These are phyloP conservation scores for Allygus modestus DNA, from an alignment of 2,888 invertebrate genomes.

Conservation along the genomic window DNA sequence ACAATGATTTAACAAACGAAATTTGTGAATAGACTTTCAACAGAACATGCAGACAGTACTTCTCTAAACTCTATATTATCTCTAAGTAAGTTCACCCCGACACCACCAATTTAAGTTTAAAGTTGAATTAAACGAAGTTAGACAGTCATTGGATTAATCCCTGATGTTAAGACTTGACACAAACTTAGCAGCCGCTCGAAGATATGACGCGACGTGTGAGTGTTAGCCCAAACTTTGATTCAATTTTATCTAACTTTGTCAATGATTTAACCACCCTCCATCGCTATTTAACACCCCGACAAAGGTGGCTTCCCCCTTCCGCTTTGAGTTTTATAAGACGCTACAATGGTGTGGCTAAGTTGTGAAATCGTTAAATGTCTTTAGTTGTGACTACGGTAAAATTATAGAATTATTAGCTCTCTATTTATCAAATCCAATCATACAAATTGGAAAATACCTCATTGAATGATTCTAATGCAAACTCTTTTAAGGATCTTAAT, in stretches of 20 bases:
- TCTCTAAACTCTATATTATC: background rate
- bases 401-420: no score
- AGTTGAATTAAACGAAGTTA: constrained; percentile 50
- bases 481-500: no score
- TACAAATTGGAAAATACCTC: no score
- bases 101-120: constrained; percentile 37
- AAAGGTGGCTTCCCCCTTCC: background rate
- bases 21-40: no score
- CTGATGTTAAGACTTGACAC: constrained; percentile 43
- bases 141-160: constrained; percentile 48
- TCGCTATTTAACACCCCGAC: constrained; percentile 20
- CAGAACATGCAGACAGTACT: background rate
- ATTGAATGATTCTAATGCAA: no score
- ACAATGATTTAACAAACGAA: no score
- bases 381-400: no score
- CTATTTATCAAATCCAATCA: no score
- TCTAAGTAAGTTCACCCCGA: background rate
- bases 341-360: background rate
- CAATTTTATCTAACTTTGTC: constrained; percentile 55
- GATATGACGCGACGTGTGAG: constrained; percentile 18
- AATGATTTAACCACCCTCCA: constrained; percentile 48
- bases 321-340: background rate
- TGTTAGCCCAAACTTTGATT: constrained; percentile 47
- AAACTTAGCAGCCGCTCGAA: constrained; percentile 25
- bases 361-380: no score